Conservation (phyloP, 2,797 vertebrate genomes). For the Hypotaenidia okinawae region DNA sequence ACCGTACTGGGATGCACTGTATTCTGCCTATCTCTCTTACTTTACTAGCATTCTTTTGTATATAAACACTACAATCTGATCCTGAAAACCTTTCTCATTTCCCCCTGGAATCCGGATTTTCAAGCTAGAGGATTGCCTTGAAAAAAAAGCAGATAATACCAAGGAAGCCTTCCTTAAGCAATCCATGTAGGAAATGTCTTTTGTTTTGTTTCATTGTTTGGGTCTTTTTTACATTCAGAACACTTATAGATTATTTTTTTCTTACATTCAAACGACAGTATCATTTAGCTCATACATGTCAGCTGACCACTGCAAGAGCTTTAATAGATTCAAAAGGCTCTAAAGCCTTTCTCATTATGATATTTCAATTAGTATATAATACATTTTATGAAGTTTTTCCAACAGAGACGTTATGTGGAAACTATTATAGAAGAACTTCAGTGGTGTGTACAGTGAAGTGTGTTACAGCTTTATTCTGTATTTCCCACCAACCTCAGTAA, state of each 20-base stretch:
- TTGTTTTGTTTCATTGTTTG: accelerated
- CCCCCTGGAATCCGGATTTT: slow-evolving; percentile 38
- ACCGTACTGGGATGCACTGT: neutral
- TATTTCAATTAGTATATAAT: neutral
- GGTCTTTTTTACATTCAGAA: neutral
- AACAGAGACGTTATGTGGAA: neutral
- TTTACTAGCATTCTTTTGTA: neutral
- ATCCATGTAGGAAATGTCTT: neutral
- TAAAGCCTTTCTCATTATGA: neutral
- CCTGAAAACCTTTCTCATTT: neutral
- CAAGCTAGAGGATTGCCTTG: neutral
- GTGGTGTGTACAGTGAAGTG: neutral
- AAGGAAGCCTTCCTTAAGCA: neutral
- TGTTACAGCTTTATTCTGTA: neutral
- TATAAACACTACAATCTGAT: neutral
- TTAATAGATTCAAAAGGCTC: neutral
- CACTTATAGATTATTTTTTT: neutral
- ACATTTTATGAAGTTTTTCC: neutral
- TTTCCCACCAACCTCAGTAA: neutral
- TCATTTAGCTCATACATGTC: neutral
- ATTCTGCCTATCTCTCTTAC: neutral
- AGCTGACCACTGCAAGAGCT: neutral
- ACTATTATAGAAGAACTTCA: neutral
- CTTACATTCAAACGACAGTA: neutral
- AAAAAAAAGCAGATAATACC: neutral